These are phyloP conservation scores for Polydesmus complanatus DNA, from an alignment of 2,888 invertebrate species.

Conservation along the genomic window DNA sequence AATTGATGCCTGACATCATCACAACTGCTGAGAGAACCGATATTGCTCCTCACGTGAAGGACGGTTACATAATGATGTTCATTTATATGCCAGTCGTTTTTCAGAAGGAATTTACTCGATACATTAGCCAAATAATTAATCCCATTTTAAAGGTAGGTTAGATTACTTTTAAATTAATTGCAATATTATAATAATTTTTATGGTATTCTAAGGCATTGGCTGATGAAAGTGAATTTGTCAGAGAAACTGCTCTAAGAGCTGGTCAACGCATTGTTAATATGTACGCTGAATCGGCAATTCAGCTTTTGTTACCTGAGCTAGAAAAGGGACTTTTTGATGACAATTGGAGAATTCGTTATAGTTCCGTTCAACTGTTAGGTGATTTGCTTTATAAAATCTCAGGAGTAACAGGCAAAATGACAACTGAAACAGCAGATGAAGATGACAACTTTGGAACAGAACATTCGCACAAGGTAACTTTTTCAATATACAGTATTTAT, in stretches of 20 bases:
- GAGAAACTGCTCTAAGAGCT: constrained; percentile 91
- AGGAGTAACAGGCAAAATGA: constrained; percentile 96
- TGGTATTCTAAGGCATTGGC: constrained; percentile 55
- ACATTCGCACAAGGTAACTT: constrained; percentile 54
- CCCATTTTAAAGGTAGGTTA: constrained; percentile 64
- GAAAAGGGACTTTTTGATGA: constrained; percentile 92
- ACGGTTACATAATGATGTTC: constrained; percentile 99
- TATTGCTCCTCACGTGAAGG: constrained; percentile 92
- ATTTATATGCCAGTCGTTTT: constrained; percentile 98
- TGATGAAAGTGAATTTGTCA: constrained; percentile 96
- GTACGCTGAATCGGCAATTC: constrained; percentile 90
- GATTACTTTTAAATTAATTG: background rate
- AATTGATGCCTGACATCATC: constrained; percentile 95
- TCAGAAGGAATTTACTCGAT: constrained; percentile 85
- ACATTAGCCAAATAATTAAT: constrained; percentile 91
- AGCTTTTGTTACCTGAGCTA: constrained; percentile 78
- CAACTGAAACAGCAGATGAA: constrained; percentile 92
- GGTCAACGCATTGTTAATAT: constrained; percentile 92
- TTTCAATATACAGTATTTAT: no score
- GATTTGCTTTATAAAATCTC: constrained; percentile 92
- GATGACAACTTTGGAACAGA: constrained; percentile 99
- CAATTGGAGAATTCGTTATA: constrained; percentile 90
- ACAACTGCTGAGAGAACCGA: constrained; percentile 82
- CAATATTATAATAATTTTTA: constrained; percentile 2
- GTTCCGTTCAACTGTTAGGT: constrained; percentile 87